These are phyloP conservation scores for Dryoscopus gambensis DNA, from an alignment of 2,113 vertebrate species.

Conservation along the genomic window DNA sequence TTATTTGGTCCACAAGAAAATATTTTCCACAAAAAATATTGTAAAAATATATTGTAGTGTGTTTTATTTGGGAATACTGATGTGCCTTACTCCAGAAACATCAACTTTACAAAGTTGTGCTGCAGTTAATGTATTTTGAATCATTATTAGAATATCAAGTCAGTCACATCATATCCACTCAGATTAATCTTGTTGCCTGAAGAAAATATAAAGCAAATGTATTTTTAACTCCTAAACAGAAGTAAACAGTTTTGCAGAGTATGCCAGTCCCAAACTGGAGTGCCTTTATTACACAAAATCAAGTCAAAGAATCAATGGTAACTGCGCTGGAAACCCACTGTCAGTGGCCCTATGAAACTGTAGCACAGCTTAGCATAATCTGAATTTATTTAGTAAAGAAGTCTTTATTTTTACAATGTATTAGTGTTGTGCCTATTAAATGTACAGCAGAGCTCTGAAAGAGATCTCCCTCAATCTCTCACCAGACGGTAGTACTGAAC, in stretches of 20 bases:
- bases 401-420: neutral
- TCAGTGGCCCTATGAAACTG: neutral
- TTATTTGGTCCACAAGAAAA: slow-evolving; percentile 72
- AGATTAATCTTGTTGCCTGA: neutral
- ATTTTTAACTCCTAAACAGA: slow-evolving; percentile 30
- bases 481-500: neutral
- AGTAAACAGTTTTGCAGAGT: slow-evolving; percentile 8
- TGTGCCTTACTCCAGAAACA: slow-evolving; percentile 11
- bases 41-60: slow-evolving; percentile 64
- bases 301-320: neutral
- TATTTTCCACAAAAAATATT: slow-evolving; percentile 69
- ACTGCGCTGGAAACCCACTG: neutral
- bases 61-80: slow-evolving; percentile 5
- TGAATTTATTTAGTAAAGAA: neutral
- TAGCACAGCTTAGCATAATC: neutral
- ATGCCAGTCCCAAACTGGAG: neutral
- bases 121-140: neutral
- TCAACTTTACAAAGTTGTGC: slow-evolving; percentile 25
- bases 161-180: neutral
- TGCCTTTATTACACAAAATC: neutral
- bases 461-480: neutral
- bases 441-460: neutral
- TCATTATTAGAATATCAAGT: neutral
- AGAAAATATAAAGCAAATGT: neutral
- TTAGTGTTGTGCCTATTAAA: neutral